Evolutionary conservation across 2,113 vertebrate species (phyloP).

Genomic region (Globicephala melas): DNA sequence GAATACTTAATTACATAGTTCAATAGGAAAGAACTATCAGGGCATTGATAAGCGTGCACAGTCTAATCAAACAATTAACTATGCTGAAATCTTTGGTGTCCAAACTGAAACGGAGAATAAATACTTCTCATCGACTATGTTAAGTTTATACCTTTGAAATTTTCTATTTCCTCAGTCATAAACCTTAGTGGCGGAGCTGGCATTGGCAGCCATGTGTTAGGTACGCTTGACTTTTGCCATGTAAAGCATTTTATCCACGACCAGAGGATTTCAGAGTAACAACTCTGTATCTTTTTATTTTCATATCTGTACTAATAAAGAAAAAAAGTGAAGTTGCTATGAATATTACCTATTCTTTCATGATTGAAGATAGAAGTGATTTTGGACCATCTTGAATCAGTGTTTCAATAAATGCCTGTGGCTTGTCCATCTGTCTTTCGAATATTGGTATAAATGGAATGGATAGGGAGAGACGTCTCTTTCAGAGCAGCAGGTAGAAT

Average conservation of each 20-base stretch:
- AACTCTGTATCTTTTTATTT: conserved; percentile 5
- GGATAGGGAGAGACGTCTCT: not conserved
- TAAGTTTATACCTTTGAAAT: conserved; percentile 56
- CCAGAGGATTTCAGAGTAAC: conserved; percentile 30
- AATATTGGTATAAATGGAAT: not conserved
- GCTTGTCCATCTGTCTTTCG: not conserved
- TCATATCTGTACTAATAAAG: not conserved
- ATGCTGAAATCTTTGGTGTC: conserved; percentile 69
- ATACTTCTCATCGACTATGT: conserved; percentile 61
- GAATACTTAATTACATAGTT: not conserved
- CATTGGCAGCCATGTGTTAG: conserved; percentile 10
- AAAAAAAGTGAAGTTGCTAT: not conserved
- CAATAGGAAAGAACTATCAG: not conserved
- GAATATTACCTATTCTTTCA: not conserved
- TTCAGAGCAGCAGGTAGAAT: not conserved
- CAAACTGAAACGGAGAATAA: conserved; percentile 69
- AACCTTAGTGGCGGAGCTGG: not conserved
- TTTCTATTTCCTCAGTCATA: conserved; percentile 68
- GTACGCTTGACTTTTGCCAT: conserved; percentile 71
- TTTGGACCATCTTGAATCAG: not conserved
- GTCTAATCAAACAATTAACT: conserved; percentile 63
- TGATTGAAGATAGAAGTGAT: not conserved
- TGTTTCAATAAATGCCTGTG: not conserved
- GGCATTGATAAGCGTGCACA: conserved; percentile 63
- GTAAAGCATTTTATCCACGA: conserved; percentile 66